These are phyloP conservation scores for Chondrilla cf. caribensis DNA, from an alignment of 37 sponge, comb jelly and placozoan genomes.

Conservation along the genomic window DNA sequence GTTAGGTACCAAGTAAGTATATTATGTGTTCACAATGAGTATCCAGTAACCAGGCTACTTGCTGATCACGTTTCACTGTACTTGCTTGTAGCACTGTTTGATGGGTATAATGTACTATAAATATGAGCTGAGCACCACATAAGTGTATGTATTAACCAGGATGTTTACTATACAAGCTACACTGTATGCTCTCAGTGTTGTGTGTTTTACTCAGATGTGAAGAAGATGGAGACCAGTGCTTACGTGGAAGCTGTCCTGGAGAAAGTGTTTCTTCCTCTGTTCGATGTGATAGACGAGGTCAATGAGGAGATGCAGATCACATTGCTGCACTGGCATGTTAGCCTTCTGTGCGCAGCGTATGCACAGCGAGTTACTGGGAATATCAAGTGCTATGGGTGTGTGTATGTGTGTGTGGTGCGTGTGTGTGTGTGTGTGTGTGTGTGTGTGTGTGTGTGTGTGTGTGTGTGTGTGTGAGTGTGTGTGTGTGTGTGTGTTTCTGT, in stretches of 20 bases:
- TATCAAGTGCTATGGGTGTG: neutral
- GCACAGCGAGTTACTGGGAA: neutral
- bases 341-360: neutral
- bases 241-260: conserved; percentile 4
- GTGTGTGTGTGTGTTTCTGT: neutral
- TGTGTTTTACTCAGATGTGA: neutral
- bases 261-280: conserved; percentile 18
- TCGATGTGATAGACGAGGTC: neutral
- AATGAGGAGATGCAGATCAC: neutral
- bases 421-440: conserved; percentile 19
- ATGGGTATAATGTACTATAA: too few relatives aligned
- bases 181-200: too few relatives aligned
- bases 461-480: conserved; percentile 16
- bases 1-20: too few relatives aligned
- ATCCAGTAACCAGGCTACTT: too few relatives aligned
- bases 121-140: too few relatives aligned
- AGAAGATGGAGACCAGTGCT: conserved; percentile 1
- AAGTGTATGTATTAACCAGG: too few relatives aligned
- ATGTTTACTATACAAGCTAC: too few relatives aligned
- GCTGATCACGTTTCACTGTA: too few relatives aligned
- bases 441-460: conserved; percentile 21
- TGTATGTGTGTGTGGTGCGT: neutral
- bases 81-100: too few relatives aligned
- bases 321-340: neutral
- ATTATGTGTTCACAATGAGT: too few relatives aligned